Conservation (phyloP, 2,113 vertebrate species). For the Paradoxurus hermaphroditus region DNA sequence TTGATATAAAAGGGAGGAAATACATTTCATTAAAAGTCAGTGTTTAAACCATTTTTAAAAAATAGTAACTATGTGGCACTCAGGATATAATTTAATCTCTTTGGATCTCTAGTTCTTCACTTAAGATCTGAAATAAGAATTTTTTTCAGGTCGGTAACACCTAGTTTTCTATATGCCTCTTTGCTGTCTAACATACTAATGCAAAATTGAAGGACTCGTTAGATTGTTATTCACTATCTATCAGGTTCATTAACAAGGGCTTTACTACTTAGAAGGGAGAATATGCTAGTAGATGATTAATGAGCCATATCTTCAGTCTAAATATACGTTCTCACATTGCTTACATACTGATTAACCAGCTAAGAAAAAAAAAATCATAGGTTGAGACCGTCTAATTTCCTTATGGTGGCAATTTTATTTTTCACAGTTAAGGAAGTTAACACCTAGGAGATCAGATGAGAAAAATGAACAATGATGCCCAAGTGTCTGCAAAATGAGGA, state of each 20-base stretch:
- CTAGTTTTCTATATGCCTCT: not conserved
- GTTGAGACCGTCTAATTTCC: not conserved
- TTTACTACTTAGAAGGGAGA: slow-evolving; percentile 7
- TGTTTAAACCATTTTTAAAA: not conserved
- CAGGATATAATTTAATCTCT: not conserved
- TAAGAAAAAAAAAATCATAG: not conserved
- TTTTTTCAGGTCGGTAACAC: not conserved
- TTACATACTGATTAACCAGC: not conserved
- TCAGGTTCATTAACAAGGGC: slow-evolving; percentile 38
- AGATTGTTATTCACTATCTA: not conserved
- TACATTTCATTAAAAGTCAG: not conserved
- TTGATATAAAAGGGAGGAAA: not conserved
- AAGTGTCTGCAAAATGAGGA: not conserved
- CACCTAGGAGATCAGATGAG: not conserved
- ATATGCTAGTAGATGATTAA: not conserved
- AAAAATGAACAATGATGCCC: not conserved
- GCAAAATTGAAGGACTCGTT: slow-evolving; percentile 14
- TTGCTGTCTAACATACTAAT: not conserved
- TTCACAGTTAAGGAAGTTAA: slow-evolving; percentile 35
- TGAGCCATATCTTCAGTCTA: not conserved
- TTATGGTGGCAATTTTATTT: not conserved
- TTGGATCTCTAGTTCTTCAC: not conserved
- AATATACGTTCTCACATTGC: not conserved
- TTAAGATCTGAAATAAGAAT: not conserved
- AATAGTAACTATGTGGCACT: not conserved